Percentiles rank a stretch among this genome's conserved stretches.
These are phyloP conservation scores for Leucophenga varia DNA, from an alignment of 1,140 invertebrate species.

Conservation along the genomic window DNA sequence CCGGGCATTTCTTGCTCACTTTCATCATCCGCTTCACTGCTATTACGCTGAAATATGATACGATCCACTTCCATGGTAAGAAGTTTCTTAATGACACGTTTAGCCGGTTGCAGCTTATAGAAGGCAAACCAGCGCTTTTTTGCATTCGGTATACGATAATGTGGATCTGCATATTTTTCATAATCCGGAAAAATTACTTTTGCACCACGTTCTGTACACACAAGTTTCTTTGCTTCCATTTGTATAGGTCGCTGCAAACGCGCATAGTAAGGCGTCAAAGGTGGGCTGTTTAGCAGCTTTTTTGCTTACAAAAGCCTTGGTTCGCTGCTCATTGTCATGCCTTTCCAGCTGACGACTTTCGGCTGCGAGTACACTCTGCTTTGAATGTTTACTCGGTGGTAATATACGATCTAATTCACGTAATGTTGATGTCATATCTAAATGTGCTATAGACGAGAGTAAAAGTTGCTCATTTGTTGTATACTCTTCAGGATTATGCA, in stretches of 20 bases:
- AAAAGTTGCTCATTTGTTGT: slow-evolving; percentile 39
- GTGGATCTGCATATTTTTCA: slow-evolving; percentile 5
- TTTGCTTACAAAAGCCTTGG: too few species aligned
- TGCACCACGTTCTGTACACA: neutral
- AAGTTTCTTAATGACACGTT: slow-evolving; percentile 12
- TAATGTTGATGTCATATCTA: slow-evolving; percentile 31
- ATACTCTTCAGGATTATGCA: neutral
- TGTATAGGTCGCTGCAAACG: slow-evolving; percentile 16
- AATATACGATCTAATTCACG: slow-evolving; percentile 28
- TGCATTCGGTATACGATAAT: slow-evolving; percentile 10
- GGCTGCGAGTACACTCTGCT: too few species aligned
- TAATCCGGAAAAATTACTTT: neutral
- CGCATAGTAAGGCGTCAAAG: slow-evolving; percentile 20
- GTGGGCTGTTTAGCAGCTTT: too few species aligned
- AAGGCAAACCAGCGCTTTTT: slow-evolving; percentile 14
- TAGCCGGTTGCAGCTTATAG: slow-evolving; percentile 13
- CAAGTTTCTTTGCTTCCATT: too few species aligned
- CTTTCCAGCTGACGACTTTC: neutral
- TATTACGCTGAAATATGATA: neutral
- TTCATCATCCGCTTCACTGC: too few species aligned
- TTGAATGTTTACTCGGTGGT: slow-evolving; percentile 19
- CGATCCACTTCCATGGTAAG: neutral
- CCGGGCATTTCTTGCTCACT: too few species aligned
- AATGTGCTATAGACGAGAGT: slow-evolving; percentile 32
- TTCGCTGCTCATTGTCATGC: neutral